A percentile compares a stretch with the other conserved stretches of the same genome.
Evolutionary conservation across 2,797 vertebrate species (phyloP).

Genomic region (Hoplostethus mediterraneus): DNA sequence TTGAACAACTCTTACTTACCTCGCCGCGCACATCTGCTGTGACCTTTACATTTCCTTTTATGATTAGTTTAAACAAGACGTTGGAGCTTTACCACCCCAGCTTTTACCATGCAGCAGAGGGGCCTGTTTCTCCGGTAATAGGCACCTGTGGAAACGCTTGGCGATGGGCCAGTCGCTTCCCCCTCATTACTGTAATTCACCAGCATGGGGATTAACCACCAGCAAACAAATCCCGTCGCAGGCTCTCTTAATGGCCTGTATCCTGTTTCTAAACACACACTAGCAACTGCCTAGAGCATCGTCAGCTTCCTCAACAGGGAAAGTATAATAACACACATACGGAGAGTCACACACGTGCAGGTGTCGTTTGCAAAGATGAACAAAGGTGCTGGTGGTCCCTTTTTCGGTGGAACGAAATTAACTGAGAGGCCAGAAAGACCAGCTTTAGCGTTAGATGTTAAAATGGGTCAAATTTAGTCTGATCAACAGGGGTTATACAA

Average conservation of each 20-base stretch:
- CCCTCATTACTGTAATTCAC: conserved; percentile 67
- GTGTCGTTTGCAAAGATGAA: conserved; percentile 47
- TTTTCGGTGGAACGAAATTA: neutral
- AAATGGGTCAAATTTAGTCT: too few species aligned
- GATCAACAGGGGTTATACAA: neutral
- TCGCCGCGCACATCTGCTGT: conserved; percentile 60
- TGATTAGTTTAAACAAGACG: conserved; percentile 59
- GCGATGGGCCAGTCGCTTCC: conserved; percentile 56
- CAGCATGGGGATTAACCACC: conserved; percentile 36
- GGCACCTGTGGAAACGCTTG: conserved; percentile 55
- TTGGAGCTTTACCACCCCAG: conserved; percentile 39
- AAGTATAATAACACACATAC: conserved; percentile 65
- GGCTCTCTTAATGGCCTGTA: conserved; percentile 39
- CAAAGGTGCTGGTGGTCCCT: conserved; percentile 47
- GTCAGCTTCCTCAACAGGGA: conserved; percentile 38
- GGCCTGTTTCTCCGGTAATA: conserved; percentile 55
- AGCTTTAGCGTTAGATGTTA: neutral
- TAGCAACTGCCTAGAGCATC: conserved; percentile 62
- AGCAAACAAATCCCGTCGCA: conserved; percentile 27
- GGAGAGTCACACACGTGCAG: conserved; percentile 42
- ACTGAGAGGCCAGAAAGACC: neutral
- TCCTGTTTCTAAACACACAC: conserved; percentile 68
- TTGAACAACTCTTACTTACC: conserved; percentile 52
- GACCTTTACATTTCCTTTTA: conserved; percentile 64
- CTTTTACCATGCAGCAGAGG: conserved; percentile 44